These are phyloP conservation scores for Drosophila vallismaia DNA, from an alignment of 2,888 invertebrate genomes.

Conservation along the genomic window DNA sequence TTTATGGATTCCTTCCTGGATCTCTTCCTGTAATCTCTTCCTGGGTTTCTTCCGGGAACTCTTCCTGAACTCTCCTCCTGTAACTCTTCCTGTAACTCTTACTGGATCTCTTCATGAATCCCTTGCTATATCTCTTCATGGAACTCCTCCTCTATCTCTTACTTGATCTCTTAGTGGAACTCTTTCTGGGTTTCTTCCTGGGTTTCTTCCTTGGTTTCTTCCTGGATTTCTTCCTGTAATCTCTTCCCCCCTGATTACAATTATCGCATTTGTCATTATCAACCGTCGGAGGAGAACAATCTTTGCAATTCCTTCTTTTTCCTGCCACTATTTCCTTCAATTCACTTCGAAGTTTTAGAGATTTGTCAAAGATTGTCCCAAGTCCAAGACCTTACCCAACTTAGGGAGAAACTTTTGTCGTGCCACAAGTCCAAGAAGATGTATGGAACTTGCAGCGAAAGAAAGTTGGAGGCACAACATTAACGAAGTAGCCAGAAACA, in stretches of 20 bases:
- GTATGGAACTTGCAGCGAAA: neutral
- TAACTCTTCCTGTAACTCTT: too few relatives aligned
- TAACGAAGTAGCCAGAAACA: constrained; percentile 24
- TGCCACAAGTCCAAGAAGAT: constrained; percentile 14
- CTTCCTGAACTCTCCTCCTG: too few relatives aligned
- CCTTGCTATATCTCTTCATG: too few relatives aligned
- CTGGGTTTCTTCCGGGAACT: too few relatives aligned
- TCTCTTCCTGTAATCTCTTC: too few relatives aligned
- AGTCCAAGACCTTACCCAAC: constrained; percentile 43
- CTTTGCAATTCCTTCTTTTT: neutral
- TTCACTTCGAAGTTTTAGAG: constrained; percentile 51
- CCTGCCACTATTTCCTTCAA: constrained; percentile 6
- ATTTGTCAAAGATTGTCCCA: constrained; percentile 48
- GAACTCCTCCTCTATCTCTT: too few relatives aligned
- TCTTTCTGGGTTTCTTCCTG: too few relatives aligned
- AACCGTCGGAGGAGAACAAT: too few relatives aligned
- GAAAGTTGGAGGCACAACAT: constrained; percentile 1
- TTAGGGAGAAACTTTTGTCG: constrained; percentile 42
- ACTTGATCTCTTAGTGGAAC: neutral
- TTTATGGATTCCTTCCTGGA: too few relatives aligned
- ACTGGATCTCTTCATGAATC: too few relatives aligned
- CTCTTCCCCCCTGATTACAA: neutral
- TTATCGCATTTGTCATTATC: neutral
- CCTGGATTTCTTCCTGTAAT: too few relatives aligned
- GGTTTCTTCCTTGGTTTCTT: too few relatives aligned